These are phyloP conservation scores for Battus philenor DNA, from an alignment of 1,140 invertebrate genomes.

Conservation along the genomic window DNA sequence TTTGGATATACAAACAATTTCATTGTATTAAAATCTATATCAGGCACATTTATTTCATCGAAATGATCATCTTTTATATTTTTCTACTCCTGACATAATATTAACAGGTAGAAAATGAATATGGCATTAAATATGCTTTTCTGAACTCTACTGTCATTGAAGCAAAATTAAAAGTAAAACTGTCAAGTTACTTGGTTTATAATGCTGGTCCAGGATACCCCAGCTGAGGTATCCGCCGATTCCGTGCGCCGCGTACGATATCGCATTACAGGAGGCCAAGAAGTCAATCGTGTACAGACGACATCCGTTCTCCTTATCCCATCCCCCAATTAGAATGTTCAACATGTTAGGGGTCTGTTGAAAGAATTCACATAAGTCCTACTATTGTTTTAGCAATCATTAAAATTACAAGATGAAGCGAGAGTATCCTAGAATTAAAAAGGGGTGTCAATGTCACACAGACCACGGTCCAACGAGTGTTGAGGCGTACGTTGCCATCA, in stretches of 20 bases:
- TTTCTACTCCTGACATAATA: too few species aligned
- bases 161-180: constrained; percentile 7
- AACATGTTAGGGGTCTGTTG: constrained; percentile 87
- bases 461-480: too few species aligned
- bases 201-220: constrained; percentile 93
- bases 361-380: constrained; percentile 9
- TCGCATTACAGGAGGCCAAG: constrained; percentile 87
- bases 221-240: constrained; percentile 94
- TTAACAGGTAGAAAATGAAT: too few species aligned
- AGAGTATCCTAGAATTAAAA: too few species aligned
- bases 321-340: constrained; percentile 92
- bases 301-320: constrained; percentile 83
- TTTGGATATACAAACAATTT: too few species aligned
- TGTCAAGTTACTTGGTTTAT: constrained; percentile 85
- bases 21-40: too few species aligned
- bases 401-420: not conserved
- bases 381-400: not conserved
- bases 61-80: too few species aligned
- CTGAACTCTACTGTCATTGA: too few species aligned
- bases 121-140: too few species aligned
- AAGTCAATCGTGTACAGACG: constrained; percentile 95
- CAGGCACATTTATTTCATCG: too few species aligned
- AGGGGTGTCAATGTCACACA: too few species aligned
- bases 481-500: too few species aligned
- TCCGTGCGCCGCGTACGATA: constrained; percentile 94